These are phyloP conservation scores for Micronycteris hirsuta DNA, from an alignment of 2,113 vertebrate genomes.

Conservation along the genomic window DNA sequence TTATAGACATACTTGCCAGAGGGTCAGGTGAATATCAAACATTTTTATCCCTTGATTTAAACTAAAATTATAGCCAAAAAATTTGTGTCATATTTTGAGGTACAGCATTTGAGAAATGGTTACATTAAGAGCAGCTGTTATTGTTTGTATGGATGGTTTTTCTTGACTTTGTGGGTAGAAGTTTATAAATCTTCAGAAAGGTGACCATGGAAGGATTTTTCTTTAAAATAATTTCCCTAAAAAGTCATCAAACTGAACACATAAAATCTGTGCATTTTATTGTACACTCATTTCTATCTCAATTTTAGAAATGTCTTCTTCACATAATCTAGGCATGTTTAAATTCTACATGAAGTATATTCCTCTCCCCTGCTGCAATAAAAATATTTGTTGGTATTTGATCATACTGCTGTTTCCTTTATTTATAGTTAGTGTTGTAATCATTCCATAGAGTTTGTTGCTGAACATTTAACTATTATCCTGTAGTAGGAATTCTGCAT, in stretches of 20 bases:
- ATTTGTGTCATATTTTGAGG: not conserved
- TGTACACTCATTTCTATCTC: not conserved
- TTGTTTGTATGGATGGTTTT: not conserved
- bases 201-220: not conserved
- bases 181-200: constrained; percentile 27
- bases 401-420: not conserved
- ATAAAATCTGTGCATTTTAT: not conserved
- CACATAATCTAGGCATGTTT: not conserved
- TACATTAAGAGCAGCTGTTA: not conserved
- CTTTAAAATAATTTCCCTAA: not conserved
- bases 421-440: not conserved
- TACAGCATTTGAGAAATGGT: not conserved
- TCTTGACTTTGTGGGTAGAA: not conserved
- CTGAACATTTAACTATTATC: not conserved
- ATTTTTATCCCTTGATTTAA: constrained; percentile 10
- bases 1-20: constrained; percentile 3
- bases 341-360: not conserved
- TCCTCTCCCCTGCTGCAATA: not conserved
- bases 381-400: not conserved
- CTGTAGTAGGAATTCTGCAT: not conserved
- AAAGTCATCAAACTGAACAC: not conserved
- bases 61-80: constrained; percentile 13
- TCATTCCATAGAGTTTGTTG: not conserved
- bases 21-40: not conserved
- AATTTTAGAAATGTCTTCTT: not conserved